These are phyloP conservation scores for Sebastolobus altivelis DNA, from an alignment of 2,797 vertebrate genomes.

Conservation along the genomic window DNA sequence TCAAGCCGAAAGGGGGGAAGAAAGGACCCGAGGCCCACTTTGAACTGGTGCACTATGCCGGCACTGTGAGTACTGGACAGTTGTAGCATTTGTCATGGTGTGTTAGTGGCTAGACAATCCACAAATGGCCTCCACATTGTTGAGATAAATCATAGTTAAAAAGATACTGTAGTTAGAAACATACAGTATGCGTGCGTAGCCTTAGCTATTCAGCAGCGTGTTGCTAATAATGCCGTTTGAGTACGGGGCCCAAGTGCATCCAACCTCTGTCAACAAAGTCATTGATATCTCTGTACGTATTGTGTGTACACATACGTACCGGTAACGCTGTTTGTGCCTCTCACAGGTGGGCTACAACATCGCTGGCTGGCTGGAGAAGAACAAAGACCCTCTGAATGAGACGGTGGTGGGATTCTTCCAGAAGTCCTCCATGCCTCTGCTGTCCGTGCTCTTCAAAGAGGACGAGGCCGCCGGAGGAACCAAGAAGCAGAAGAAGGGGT, in stretches of 20 bases:
- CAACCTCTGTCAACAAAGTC: neutral
- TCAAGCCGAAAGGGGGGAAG: conserved; percentile 79
- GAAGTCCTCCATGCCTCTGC: conserved; percentile 73
- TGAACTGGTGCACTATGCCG: conserved; percentile 71
- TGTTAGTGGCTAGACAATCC: neutral
- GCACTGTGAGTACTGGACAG: conserved; percentile 63
- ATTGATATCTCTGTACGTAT: neutral
- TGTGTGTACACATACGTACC: neutral
- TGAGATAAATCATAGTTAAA: neutral
- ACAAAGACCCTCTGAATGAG: conserved; percentile 83
- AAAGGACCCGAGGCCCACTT: conserved; percentile 77
- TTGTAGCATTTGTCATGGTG: neutral
- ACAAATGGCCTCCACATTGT: neutral
- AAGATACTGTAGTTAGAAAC: too few relatives aligned
- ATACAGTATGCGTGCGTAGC: neutral
- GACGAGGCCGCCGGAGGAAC: conserved; percentile 68
- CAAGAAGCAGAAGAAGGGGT: conserved; percentile 82
- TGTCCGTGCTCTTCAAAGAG: conserved; percentile 81
- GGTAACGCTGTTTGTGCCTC: neutral
- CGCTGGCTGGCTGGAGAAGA: conserved; percentile 82
- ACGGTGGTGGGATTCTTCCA: conserved; percentile 82
- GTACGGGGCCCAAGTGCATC: neutral
- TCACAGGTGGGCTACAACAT: conserved; percentile 81
- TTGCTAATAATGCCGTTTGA: neutral
- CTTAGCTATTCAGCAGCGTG: neutral